Conservation (phyloP, 2,113 vertebrate species). For the Cynocephalus volans region DNA sequence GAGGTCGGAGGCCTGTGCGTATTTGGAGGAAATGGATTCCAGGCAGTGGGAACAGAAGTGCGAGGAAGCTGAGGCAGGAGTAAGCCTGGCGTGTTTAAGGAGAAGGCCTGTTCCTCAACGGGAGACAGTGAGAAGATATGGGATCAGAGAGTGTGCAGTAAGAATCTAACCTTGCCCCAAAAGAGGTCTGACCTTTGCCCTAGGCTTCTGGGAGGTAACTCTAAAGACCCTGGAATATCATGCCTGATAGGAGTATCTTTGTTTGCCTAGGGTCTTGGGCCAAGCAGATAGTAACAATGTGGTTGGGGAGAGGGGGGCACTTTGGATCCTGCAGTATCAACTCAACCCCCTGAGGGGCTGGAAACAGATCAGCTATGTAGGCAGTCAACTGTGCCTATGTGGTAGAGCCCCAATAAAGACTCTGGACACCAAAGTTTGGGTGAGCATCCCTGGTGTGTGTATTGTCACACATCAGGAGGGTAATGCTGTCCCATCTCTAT, state of each 20-base stretch:
- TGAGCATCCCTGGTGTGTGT: neutral
- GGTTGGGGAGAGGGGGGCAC: neutral
- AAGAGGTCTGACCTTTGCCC: neutral
- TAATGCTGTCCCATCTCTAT: neutral
- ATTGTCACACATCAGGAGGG: neutral
- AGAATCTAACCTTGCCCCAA: neutral
- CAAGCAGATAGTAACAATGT: neutral
- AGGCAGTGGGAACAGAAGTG: neutral
- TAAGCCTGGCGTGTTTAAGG: neutral
- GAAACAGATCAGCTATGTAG: neutral
- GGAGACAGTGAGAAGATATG: neutral
- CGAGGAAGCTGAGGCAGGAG: neutral
- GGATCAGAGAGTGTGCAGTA: neutral
- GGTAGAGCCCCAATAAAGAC: neutral
- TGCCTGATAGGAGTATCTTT: neutral
- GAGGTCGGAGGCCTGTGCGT: neutral
- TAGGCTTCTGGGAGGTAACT: neutral
- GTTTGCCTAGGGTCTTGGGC: neutral
- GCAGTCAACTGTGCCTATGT: neutral
- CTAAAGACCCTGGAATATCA: neutral
- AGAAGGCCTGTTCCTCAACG: neutral
- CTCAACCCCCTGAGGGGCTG: neutral
- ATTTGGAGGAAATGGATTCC: neutral
- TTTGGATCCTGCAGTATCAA: neutral
- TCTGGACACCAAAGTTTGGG: too few relatives aligned